Conservation (phyloP, 2,888 invertebrate species). For the Nemapogon koenigi region DNA sequence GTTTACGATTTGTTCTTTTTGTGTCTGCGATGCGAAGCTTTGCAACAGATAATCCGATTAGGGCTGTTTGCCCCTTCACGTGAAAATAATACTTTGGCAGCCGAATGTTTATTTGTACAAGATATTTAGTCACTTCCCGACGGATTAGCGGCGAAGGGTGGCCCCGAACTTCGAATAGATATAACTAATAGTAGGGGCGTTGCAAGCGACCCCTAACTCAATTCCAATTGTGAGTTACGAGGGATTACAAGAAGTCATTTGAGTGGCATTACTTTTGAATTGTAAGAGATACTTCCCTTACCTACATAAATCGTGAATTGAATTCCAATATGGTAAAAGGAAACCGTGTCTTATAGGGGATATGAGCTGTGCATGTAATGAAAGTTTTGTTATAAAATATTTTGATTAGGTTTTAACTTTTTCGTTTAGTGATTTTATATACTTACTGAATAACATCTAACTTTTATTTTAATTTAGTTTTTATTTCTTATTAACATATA, state of each 20-base stretch:
- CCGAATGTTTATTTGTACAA: slow-evolving; percentile 61
- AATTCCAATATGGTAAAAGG: slow-evolving; percentile 3
- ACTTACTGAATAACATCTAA: no score
- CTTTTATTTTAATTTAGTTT: no score
- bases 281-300: not conserved
- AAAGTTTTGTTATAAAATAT: no score
- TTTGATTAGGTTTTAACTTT: no score
- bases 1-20: no score
- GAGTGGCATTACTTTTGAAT: slow-evolving; percentile 1
- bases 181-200: slow-evolving; percentile 54
- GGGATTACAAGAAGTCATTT: slow-evolving; percentile 30
- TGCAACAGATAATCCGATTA: slow-evolving; percentile 5
- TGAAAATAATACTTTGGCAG: slow-evolving; percentile 1
- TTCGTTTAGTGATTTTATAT: no score
- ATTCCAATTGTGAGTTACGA: slow-evolving; percentile 31
- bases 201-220: slow-evolving; percentile 12
- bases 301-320: slow-evolving; percentile 2
- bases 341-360: no score
- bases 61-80: not conserved
- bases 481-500: no score
- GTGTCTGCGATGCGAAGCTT: no score
- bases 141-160: slow-evolving; percentile 35
- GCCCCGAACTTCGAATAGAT: not conserved
- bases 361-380: no score
- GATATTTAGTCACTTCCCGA: slow-evolving; percentile 62